phyloP scores from a whole-genome alignment of 2,888 invertebrate genomes.

The Pristionchus arcanus region DNA sequence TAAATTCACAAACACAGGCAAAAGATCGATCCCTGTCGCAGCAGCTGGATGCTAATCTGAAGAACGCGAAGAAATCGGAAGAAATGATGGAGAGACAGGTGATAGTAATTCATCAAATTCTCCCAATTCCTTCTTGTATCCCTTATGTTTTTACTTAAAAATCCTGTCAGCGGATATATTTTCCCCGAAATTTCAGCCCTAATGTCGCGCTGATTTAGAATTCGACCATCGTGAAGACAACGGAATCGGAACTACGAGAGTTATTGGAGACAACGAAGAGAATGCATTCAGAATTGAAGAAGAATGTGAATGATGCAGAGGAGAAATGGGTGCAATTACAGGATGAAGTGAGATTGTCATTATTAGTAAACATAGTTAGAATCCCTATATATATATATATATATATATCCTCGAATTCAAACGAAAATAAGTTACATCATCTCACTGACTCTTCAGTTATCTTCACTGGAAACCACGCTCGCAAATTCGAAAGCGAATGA shows the following conservation, averaged over 20 bases:
- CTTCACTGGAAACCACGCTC: conserved; percentile 33
- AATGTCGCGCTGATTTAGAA: neutral
- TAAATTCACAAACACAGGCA: neutral
- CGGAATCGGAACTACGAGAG: conserved; percentile 18
- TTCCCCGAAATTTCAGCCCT: neutral
- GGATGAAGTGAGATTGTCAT: conserved; percentile 36
- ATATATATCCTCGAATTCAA: too few relatives aligned
- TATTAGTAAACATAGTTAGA: neutral
- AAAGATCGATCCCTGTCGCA: neutral
- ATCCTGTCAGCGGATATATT: too few relatives aligned
- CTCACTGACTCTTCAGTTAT: neutral
- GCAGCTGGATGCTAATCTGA: conserved; percentile 25
- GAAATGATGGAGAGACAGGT: conserved; percentile 47
- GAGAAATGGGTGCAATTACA: conserved; percentile 40
- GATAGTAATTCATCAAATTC: neutral
- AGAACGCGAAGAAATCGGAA: conserved; percentile 55
- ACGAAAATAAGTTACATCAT: too few relatives aligned
- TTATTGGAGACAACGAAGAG: conserved; percentile 46
- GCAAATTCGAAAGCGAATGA: conserved; percentile 28
- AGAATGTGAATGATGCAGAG: conserved; percentile 38
- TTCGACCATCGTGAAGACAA: conserved; percentile 25
- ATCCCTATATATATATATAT: too few relatives aligned
- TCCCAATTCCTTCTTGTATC: too few relatives aligned
- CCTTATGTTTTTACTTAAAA: too few relatives aligned
- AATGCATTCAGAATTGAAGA: conserved; percentile 26